Base-by-base conservation (phyloP, 2,888 invertebrate genomes). In the Acronicta alni region DNA sequence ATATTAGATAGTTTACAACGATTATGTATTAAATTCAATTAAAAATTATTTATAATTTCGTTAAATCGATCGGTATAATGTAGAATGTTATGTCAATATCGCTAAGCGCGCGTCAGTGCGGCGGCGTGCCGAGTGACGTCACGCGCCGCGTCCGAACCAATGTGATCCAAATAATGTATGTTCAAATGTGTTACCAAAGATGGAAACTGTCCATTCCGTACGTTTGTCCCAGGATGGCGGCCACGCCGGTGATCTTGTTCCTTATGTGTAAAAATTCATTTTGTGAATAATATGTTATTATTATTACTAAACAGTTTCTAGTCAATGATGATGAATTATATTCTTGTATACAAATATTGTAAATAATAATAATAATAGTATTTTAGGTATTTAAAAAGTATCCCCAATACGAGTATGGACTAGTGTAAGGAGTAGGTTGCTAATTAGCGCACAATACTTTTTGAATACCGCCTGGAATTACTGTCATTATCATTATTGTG, bases 101-200 rank as follows among this genome's bases (percentile, higher is more conserved):
- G 49, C 38, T 46, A 43, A 23, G 44, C 44, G 49, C 42, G 57
- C 26, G 26, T 55, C 14, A n/a, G 20, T 17, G 12, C 26, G 18
- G 35, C 38, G 17, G 35, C 32, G 37, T 16, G 30, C 14, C 47
- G 51, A 18, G 53, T 52, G 43, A 46, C 61, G 61, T 39, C 52
- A 32, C 55, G 54, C 56, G 54, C 35, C 48, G 47, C 57, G 32
- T 61, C 75, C 75, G 67, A 69, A 70, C 73, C 64, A 65, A 63
- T 71, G 77, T 75, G 76, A 80, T 79, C 74, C 79, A 70, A 72
- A 73, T 69, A 79, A 72, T 72, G 79, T 81, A 83, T 84, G 89
- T 90, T 90, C 89, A 88, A 91, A 90, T 85, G 77, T 84, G 88
- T 91, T 91, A 92, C 92, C 93, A 92, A 92, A 92, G 92, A 91